Conservation (phyloP, 2,113 vertebrate genomes). For the Oncorhynchus kisutch region DNA sequence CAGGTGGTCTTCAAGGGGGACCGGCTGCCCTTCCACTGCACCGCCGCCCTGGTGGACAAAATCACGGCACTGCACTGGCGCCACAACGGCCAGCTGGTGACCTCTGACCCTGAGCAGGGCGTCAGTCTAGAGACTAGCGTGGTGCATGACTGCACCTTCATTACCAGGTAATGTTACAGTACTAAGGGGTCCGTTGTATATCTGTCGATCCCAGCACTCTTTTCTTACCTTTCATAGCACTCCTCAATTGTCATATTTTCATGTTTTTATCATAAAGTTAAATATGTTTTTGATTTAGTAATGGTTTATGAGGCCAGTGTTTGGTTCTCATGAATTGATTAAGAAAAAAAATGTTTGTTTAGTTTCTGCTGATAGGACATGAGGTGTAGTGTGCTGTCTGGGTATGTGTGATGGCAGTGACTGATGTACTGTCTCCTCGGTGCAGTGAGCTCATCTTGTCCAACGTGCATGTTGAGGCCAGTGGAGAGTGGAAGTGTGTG, state of each 20-base stretch:
- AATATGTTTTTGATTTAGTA: too few species aligned
- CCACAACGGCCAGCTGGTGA: conserved; percentile 82
- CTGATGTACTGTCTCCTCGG: conserved; percentile 9
- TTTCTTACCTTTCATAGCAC: too few species aligned
- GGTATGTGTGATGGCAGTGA: conserved; percentile 2
- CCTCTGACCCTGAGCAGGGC: conserved; percentile 75
- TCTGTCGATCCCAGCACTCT: too few species aligned
- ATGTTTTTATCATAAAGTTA: too few species aligned
- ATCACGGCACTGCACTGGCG: conserved; percentile 87
- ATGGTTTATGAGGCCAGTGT: not conserved
- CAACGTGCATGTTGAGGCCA: conserved; percentile 90
- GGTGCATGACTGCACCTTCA: conserved; percentile 93
- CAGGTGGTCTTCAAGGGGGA: conserved; percentile 97
- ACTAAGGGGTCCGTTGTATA: too few species aligned
- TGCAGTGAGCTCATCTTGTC: conserved; percentile 90
- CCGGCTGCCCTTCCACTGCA: conserved; percentile 93
- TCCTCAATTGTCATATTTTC: too few species aligned
- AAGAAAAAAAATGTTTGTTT: too few species aligned
- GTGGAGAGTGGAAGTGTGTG: conserved; percentile 93
- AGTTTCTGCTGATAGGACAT: too few species aligned
- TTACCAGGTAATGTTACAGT: conserved; percentile 83
- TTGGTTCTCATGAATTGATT: not conserved
- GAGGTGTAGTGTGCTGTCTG: not conserved
- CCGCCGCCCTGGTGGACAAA: conserved; percentile 87
- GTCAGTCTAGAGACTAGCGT: conserved; percentile 86